phyloP scores from a whole-genome alignment of 2,113 vertebrate genomes.

The Taxidea taxus region DNA sequence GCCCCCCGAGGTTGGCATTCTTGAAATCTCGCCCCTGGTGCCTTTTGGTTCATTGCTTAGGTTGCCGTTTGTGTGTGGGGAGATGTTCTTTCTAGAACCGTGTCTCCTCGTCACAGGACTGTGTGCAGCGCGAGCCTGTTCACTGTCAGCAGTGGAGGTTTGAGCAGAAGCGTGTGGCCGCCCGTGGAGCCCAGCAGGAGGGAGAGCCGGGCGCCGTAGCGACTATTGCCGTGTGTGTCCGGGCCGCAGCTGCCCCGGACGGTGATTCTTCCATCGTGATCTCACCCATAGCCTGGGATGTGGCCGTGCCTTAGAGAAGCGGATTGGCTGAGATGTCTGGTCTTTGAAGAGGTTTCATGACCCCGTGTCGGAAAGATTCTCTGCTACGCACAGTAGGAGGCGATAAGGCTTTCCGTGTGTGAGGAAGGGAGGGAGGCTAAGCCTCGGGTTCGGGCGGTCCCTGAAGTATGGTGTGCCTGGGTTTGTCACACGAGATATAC shows the following conservation, averaged over 20 bases:
- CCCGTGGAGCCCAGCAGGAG: conserved; percentile 68
- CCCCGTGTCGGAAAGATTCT: conserved; percentile 28
- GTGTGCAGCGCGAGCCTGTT: conserved; percentile 62
- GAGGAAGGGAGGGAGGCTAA: conserved; percentile 5
- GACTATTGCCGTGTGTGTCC: conserved; percentile 86
- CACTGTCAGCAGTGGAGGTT: conserved; percentile 78
- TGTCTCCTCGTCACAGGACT: conserved; percentile 74
- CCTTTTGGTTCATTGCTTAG: conserved; percentile 54
- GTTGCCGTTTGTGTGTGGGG: conserved; percentile 77
- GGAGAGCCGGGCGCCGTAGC: conserved; percentile 66
- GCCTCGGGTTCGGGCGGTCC: not conserved
- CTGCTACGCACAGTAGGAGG: not conserved
- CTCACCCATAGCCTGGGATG: conserved; percentile 43
- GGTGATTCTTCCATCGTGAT: conserved; percentile 74
- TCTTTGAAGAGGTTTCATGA: conserved; percentile 56
- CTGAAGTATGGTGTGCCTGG: not conserved
- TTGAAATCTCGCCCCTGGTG: not conserved
- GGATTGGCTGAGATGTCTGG: conserved; percentile 34
- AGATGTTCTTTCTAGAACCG: conserved; percentile 77
- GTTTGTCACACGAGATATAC: conserved; percentile 18
- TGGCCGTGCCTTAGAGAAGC: conserved; percentile 8
- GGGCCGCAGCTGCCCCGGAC: conserved; percentile 50
- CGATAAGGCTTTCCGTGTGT: not conserved
- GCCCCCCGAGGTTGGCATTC: not conserved
- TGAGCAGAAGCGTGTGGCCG: conserved; percentile 71